Conservation (phyloP, 1,140 invertebrate genomes). For the Fopius arisanus region DNA sequence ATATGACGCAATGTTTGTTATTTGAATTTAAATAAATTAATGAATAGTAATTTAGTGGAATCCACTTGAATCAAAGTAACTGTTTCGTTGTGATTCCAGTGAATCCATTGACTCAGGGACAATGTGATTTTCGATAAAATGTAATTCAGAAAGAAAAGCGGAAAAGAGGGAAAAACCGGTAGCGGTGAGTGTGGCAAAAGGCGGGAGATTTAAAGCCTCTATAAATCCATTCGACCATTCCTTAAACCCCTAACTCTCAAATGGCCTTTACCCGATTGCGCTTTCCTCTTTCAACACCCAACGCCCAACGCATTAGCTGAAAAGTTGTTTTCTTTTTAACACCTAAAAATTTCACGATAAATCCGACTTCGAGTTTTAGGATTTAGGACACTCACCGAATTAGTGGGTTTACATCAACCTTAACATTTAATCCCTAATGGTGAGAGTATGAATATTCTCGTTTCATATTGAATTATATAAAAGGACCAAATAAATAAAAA, state of each 20-base stretch:
- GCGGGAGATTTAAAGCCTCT: constrained; percentile 51
- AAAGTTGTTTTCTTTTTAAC: background rate
- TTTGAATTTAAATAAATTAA: too few species aligned
- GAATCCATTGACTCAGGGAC: background rate
- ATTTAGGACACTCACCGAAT: too few species aligned
- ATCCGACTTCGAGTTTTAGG: background rate
- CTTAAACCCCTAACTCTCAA: constrained; percentile 48
- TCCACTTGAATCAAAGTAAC: too few species aligned
- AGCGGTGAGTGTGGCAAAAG: constrained; percentile 18
- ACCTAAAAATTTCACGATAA: background rate
- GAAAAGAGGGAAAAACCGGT: constrained; percentile 26
- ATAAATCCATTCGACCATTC: constrained; percentile 54
- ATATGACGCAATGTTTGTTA: too few species aligned
- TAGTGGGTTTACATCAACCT: too few species aligned
- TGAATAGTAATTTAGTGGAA: too few species aligned
- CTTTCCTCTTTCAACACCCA: constrained; percentile 3
- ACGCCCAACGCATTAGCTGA: background rate
- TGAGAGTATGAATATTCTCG: too few species aligned
- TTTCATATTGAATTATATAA: too few species aligned
- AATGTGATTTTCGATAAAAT: constrained; percentile 10
- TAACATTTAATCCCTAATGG: too few species aligned
- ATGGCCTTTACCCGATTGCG: constrained; percentile 58
- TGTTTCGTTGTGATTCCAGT: background rate
- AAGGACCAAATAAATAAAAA: too few species aligned
- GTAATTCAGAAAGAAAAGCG: background rate